Conservation (phyloP, 1,140 invertebrate genomes). For the Eciton burchellii region DNA sequence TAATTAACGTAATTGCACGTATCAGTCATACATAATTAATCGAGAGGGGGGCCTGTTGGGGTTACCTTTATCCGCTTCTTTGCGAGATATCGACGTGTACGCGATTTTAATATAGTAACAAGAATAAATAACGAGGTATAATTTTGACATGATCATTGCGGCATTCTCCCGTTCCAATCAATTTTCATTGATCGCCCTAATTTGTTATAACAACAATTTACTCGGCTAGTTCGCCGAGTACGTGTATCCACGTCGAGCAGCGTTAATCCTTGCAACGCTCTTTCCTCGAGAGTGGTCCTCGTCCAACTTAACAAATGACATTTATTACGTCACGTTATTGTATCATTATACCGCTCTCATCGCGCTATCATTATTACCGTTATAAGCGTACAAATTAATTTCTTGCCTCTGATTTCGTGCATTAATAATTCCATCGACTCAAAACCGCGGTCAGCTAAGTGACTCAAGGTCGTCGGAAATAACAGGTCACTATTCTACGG, state of each 20-base stretch:
- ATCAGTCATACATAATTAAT: conserved; percentile 46
- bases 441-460: no score
- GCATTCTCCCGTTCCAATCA: not conserved
- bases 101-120: not conserved
- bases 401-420: no score
- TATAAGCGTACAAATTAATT: no score
- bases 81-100: not conserved
- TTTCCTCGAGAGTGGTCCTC: not conserved
- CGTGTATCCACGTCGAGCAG: not conserved
- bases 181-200: conserved; percentile 2
- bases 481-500: no score
- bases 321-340: no score
- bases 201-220: not conserved
- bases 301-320: no score
- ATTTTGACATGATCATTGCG: not conserved
- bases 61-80: conserved; percentile 16
- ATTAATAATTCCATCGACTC: no score
- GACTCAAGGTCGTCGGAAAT: no score
- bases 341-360: no score
- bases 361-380: no score
- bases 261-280: not conserved
- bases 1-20: conserved; percentile 41
- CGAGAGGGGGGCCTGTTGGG: not conserved
- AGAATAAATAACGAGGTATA: not conserved
- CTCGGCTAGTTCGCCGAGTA: not conserved